Evolutionary conservation across 2,113 vertebrate species (phyloP).

Genomic region (Himantopus leucocephalus): DNA sequence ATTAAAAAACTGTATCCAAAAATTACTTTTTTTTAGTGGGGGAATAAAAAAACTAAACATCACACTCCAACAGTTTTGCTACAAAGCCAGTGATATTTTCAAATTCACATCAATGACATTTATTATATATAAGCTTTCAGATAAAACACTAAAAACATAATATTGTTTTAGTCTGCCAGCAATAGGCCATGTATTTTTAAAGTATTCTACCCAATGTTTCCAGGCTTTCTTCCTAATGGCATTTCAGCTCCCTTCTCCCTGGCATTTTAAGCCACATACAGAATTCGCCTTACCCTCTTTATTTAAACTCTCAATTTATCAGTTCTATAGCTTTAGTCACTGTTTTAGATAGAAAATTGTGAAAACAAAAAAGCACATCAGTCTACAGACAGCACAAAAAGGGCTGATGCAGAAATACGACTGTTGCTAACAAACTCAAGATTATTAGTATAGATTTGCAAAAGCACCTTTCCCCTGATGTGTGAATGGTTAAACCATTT

Average conservation of each 20-base stretch:
- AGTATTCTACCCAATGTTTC: not conserved
- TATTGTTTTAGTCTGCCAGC: not conserved
- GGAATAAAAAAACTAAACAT: not conserved
- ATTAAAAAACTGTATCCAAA: slow-evolving; percentile 38
- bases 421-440: not conserved
- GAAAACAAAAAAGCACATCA: not conserved
- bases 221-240: not conserved
- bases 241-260: not conserved
- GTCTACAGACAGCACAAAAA: not conserved
- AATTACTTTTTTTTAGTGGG: not conserved
- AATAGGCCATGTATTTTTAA: not conserved
- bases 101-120: not conserved
- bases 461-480: not conserved
- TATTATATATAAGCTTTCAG: not conserved
- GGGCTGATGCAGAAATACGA: not conserved
- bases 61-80: not conserved
- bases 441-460: not conserved
- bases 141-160: not conserved
- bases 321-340: not conserved
- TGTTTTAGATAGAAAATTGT: not conserved
- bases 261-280: not conserved
- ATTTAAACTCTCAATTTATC: not conserved
- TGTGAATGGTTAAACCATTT: not conserved
- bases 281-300: not conserved
- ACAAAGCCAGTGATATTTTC: not conserved